Evolutionary conservation across 2,888 invertebrate species (phyloP), one percentile per base, ranked within the genome.

Genomic region (Ganaspis brasiliensis): DNA sequence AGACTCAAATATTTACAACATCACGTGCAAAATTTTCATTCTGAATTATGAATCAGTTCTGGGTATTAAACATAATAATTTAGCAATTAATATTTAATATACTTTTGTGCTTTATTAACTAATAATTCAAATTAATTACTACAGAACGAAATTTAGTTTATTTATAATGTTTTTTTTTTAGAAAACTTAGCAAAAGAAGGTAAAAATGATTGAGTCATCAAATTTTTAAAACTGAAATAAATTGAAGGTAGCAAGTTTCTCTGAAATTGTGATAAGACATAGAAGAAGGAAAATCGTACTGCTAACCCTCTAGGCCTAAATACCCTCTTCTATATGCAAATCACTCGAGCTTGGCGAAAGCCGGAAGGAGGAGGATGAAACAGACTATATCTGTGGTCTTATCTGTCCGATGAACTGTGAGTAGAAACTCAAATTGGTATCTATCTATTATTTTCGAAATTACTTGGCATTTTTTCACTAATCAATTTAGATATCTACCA

Each of bases 311-410:
- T 78, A 75, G 75, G 78, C 74, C 81, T 85, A 85, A 86, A 86
- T 83, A 83, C 78, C 81, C 83, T 81, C 79, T 81, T 87, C 81
- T 87, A 87, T 86, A 88, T 87, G 87, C 84, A 87, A 88, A 88
- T 87, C 81, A 81, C 52, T 55, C 74, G 73, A 83, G 83, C 76
- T 74, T 72, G 61, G n/a, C 56, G 72, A 75, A 76, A 70, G 75
- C 35, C 21, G 67, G 45, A 67, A 55, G 56, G 73, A 35, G 52
- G 52, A 73, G 70, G 78, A 74, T 75, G 74, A 57, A 76, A 79
- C 79, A 61, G 56, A 75, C 73, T 75, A 72, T 83, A 83, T 82
- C 82, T 77, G 78, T 57, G 74, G 83, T 76, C 84, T 87, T 88
- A 87, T 87, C 86, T 81, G 81, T 72, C 74, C 76, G 77, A 79